Percentiles rank a stretch among this genome's conserved stretches.
Conservation (phyloP, 2,113 vertebrate species). For the Podarcis muralis region DNA sequence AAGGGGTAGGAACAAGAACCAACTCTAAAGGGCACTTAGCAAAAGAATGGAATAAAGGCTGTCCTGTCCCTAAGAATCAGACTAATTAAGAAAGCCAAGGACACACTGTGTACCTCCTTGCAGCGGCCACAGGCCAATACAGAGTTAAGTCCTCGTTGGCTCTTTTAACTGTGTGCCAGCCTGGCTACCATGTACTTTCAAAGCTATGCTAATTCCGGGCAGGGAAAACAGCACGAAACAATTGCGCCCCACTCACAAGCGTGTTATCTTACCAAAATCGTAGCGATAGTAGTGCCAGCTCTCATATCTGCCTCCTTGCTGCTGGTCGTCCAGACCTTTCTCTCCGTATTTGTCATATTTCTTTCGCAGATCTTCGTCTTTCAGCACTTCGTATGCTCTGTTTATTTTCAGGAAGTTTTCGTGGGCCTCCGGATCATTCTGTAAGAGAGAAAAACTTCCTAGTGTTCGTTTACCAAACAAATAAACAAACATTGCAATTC, state of each 20-base stretch:
- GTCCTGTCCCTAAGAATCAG: neutral
- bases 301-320: constrained; percentile 90
- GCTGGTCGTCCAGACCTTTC: constrained; percentile 91
- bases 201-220: neutral
- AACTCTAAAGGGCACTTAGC: too few relatives aligned
- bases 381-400: constrained; percentile 95
- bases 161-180: neutral
- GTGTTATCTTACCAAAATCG: constrained; percentile 86
- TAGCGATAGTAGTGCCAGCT: constrained; percentile 97
- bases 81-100: constrained; percentile 3
- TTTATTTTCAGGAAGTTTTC: constrained; percentile 95
- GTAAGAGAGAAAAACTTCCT: constrained; percentile 48
- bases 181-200: neutral
- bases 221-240: neutral
- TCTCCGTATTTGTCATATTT: constrained; percentile 99
- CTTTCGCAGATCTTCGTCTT: constrained; percentile 95
- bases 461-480: constrained; percentile 12
- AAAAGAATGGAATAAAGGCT: neutral
- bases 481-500: neutral
- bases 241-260: neutral
- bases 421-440: constrained; percentile 91
- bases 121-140: neutral
- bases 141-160: neutral
- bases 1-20: neutral
- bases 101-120: neutral